Evolutionary conservation across 2,797 vertebrate species (phyloP).

Genomic region (Pangasius mekongensis): DNA sequence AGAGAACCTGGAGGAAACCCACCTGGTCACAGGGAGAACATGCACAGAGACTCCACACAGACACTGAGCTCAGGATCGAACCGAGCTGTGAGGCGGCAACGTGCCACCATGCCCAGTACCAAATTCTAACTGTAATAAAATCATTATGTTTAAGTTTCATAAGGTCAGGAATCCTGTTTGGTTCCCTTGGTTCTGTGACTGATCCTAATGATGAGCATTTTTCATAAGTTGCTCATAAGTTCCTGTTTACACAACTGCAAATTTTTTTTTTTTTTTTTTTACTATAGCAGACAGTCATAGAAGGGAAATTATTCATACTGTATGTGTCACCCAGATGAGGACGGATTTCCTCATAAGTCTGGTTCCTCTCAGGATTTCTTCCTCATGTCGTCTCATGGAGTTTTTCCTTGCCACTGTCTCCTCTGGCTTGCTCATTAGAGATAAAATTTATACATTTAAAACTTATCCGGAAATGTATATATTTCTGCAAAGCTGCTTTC

Average conservation of each 20-base stretch:
- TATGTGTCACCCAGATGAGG: background rate
- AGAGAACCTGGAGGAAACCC: background rate
- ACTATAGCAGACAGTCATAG: background rate
- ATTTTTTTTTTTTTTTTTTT: too few species aligned
- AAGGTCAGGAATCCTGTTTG: background rate
- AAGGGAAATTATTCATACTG: background rate
- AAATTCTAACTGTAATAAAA: background rate
- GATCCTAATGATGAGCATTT: background rate
- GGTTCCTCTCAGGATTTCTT: background rate
- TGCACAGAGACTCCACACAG: background rate
- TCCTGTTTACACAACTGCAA: too few species aligned
- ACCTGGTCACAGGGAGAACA: background rate
- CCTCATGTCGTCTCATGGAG: background rate
- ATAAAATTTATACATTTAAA: background rate
- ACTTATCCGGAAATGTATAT: background rate
- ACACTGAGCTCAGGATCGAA: background rate
- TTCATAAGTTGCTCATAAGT: too few species aligned
- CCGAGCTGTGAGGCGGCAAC: background rate
- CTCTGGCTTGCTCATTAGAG: background rate
- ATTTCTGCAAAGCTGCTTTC: background rate
- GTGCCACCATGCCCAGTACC: background rate
- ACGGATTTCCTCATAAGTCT: background rate
- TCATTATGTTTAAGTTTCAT: background rate
- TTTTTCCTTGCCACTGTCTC: background rate
- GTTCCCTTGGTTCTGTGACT: background rate